These are phyloP conservation scores for Grammomys dolichurus DNA, from an alignment of 2,113 vertebrate species.

Conservation along the genomic window DNA sequence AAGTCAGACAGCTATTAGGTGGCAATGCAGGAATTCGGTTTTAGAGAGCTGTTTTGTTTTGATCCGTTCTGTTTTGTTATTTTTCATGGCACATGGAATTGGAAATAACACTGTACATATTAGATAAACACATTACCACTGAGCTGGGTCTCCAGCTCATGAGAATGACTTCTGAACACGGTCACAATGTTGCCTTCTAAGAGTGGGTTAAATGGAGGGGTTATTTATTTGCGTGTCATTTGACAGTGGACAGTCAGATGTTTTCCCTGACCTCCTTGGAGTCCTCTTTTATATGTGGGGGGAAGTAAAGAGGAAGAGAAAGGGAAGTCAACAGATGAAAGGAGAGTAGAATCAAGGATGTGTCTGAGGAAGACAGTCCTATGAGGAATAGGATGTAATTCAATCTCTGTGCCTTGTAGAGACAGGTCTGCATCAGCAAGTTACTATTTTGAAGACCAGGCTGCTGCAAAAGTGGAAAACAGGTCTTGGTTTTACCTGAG, in stretches of 20 bases:
- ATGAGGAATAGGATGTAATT: neutral
- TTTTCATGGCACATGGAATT: neutral
- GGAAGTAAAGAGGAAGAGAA: neutral
- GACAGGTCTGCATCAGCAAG: constrained; percentile 95
- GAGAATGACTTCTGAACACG: neutral
- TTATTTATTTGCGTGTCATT: neutral
- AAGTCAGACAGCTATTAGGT: neutral
- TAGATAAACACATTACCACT: neutral
- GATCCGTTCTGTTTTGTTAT: neutral
- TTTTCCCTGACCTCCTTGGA: neutral
- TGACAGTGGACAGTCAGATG: neutral
- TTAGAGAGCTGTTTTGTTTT: neutral
- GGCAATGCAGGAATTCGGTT: neutral
- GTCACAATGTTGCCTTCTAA: neutral
- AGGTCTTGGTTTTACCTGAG: constrained; percentile 94
- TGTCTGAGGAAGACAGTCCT: neutral
- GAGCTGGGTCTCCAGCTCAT: neutral
- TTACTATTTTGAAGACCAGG: constrained; percentile 86
- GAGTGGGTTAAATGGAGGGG: neutral
- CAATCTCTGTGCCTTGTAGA: constrained; percentile 83
- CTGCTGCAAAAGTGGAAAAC: constrained; percentile 69
- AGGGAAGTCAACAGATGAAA: neutral
- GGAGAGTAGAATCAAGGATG: neutral
- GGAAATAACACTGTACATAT: neutral
- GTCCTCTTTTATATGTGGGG: neutral